Evolutionary conservation across 2,888 invertebrate genomes (phyloP).

Genomic region (Adineta ricciae): DNA sequence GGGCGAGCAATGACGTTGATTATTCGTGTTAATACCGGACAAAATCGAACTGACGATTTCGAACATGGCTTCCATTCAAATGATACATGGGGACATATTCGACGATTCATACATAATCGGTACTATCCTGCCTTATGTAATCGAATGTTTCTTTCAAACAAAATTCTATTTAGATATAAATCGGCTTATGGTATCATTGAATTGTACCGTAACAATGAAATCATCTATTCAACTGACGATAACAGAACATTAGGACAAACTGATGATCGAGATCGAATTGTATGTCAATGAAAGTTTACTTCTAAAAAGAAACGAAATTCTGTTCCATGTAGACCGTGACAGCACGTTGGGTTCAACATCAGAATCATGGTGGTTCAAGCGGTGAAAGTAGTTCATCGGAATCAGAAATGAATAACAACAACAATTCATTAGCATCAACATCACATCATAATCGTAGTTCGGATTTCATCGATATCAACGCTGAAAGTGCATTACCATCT

Average conservation of each 20-base stretch:
- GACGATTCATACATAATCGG: constrained; percentile 10
- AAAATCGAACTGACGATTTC: not conserved
- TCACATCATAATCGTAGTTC: not conserved
- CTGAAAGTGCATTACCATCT: not conserved
- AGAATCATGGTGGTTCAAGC: not conserved
- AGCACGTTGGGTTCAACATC: constrained; percentile 20
- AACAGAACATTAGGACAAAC: constrained; percentile 16
- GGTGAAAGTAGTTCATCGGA: constrained; percentile 7
- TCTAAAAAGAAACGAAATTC: too few relatives aligned
- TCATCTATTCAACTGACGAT: not conserved
- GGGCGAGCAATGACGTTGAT: not conserved
- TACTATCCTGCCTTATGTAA: not conserved
- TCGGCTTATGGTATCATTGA: constrained; percentile 13
- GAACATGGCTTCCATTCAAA: constrained; percentile 9
- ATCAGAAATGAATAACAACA: constrained; percentile 1
- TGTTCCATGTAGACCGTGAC: not conserved
- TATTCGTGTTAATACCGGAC: not conserved
- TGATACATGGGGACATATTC: constrained; percentile 22
- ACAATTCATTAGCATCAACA: not conserved
- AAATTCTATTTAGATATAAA: not conserved
- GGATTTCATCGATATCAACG: not conserved
- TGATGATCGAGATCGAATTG: not conserved
- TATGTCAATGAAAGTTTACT: not conserved
- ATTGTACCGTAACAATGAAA: constrained; percentile 14
- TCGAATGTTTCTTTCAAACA: too few relatives aligned